Evolutionary conservation across 2,888 invertebrate genomes (phyloP).

Genomic region (Nemotelus nigrinus): DNA sequence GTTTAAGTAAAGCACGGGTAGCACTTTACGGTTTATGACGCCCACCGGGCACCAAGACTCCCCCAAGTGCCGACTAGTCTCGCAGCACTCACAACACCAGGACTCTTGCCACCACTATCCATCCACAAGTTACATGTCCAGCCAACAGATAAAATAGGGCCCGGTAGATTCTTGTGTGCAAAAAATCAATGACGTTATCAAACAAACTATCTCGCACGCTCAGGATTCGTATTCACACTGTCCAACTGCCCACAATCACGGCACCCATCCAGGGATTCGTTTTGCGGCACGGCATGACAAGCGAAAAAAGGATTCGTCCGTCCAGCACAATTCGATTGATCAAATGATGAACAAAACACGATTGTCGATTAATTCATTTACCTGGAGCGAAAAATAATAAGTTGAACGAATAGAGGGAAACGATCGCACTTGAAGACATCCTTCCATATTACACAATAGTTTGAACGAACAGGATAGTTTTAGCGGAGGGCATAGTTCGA

Average conservation of each 20-base stretch:
- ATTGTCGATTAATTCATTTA: slow-evolving; percentile 53
- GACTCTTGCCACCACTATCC: not conserved
- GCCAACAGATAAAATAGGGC: slow-evolving; percentile 10
- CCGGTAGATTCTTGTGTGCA: slow-evolving; percentile 22
- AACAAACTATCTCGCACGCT: slow-evolving; percentile 35
- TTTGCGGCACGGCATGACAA: no score
- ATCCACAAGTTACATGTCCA: slow-evolving; percentile 3
- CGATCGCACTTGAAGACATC: slow-evolving; percentile 65
- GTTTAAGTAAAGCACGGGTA: no score
- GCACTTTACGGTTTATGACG: not conserved
- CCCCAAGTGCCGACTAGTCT: slow-evolving; percentile 8
- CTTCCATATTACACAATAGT: slow-evolving; percentile 61
- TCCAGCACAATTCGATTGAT: no score
- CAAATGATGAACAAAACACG: not conserved
- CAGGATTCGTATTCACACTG: not conserved
- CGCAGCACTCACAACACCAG: not conserved
- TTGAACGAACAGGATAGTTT: slow-evolving; percentile 37
- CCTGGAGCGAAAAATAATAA: slow-evolving; percentile 65
- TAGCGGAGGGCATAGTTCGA: slow-evolving; percentile 32
- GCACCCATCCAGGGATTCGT: not conserved
- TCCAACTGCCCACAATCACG: slow-evolving; percentile 6
- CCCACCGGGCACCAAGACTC: not conserved
- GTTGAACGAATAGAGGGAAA: slow-evolving; percentile 65
- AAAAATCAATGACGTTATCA: slow-evolving; percentile 43
- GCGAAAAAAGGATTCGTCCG: no score